Evolutionary conservation across 2,888 invertebrate species (phyloP), one percentile per base, ranked within the genome.

Genomic region (Eupithecia dodoneata): DNA sequence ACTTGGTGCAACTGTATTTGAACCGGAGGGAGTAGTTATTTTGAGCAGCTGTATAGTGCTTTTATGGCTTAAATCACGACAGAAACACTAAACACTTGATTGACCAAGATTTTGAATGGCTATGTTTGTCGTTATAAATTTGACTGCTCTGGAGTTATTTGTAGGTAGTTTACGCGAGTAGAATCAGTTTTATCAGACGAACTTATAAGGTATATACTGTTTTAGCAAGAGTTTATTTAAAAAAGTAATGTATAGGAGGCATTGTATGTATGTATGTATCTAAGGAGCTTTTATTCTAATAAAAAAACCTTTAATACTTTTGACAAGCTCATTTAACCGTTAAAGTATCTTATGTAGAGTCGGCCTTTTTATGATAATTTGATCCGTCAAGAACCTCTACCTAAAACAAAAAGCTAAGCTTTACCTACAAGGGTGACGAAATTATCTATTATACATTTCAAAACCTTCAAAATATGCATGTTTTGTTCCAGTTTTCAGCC

Each of bases 31-130:
- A 59, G 6, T 59, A 10, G n/a, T 18, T 30, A 30, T 18, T 63
- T 63, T 63, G 18, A n/a, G n/a, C 44, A 66, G 42, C 15, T 66
- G 42, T 42, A 15, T 15, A 13, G 15, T 81, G 81, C 82, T 76
- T 82, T 82, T 85, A 81, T 83, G 79, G n/a, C 45, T 70, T 18
- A 18, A 80, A 83, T 83, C 83, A 80, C 82, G 82, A 85, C 77
- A 80, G 82, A 76, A 77, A 84, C 81, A 84, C 81, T 84, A 76
- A 79, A 84, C 81, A 84, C 81, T 84, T 81, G 81, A 84, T 86
- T 88, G 85, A 85, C 84, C 83, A 83, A 84, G 85, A 55, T 85
- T 81, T 63, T 18, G 4, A 63, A 63, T 63, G 30, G 63, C 18
- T 18, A 59, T 10, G 59, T 59, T 63, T 63, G 10, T 30, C 18